Evolutionary conservation across 1,140 invertebrate species (phyloP).

Genomic region (Aphidius gifuensis): DNA sequence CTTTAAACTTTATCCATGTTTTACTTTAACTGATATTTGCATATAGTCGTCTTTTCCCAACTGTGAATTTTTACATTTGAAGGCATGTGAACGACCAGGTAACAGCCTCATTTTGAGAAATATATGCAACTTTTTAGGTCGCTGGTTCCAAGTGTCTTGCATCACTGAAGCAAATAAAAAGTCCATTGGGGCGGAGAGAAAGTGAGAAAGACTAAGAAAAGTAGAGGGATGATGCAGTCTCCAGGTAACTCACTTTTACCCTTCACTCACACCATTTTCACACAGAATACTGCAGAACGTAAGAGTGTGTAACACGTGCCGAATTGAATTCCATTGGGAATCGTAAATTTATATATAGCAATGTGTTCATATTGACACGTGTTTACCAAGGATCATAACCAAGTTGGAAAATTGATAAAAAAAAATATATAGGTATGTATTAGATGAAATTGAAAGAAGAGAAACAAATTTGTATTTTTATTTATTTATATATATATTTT

Average conservation of each 20-base stretch:
- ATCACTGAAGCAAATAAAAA: too few relatives aligned
- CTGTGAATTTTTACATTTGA: slow-evolving; percentile 32
- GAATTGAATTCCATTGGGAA: slow-evolving; percentile 27
- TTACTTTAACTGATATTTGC: background rate
- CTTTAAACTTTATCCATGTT: background rate
- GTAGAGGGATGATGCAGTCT: slow-evolving; percentile 20
- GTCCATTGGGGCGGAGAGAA: too few relatives aligned
- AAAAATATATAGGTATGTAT: too few relatives aligned
- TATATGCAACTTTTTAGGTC: too few relatives aligned
- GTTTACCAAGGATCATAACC: slow-evolving; percentile 15
- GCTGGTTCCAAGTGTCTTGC: too few relatives aligned
- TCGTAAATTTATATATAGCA: slow-evolving; percentile 22
- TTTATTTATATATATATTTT: too few relatives aligned
- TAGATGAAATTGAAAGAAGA: too few relatives aligned
- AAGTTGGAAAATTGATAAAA: too few relatives aligned
- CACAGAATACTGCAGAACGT: background rate
- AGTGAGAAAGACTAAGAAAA: background rate
- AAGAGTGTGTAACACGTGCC: slow-evolving; percentile 24
- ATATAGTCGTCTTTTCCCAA: background rate
- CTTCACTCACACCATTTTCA: too few relatives aligned
- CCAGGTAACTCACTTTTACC: background rate
- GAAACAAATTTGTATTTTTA: too few relatives aligned
- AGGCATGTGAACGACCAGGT: too few relatives aligned
- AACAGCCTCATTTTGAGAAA: too few relatives aligned
- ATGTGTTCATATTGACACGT: slow-evolving; percentile 32